Conservation (phyloP, 2,797 vertebrate species). For the Erethizon dorsatum region DNA sequence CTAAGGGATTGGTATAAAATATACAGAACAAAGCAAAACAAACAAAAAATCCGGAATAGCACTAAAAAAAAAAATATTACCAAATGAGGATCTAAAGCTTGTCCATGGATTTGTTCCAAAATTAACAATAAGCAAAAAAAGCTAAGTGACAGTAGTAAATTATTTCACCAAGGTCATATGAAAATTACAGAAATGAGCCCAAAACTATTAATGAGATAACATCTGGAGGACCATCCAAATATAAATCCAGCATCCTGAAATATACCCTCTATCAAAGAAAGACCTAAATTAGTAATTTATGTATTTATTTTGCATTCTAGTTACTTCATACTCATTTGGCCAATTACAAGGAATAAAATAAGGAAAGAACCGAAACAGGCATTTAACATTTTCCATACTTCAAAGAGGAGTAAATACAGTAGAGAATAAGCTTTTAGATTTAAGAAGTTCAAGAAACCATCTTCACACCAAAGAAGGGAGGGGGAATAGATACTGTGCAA, state of each 20-base stretch:
- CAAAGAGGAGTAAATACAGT: not conserved
- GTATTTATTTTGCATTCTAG: not conserved
- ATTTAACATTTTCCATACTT: constrained; percentile 49
- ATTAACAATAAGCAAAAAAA: constrained; percentile 7
- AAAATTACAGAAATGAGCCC: constrained; percentile 21
- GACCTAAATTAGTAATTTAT: constrained; percentile 1
- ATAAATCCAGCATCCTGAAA: not conserved
- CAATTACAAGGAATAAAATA: not conserved
- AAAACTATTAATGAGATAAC: not conserved
- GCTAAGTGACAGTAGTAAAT: not conserved
- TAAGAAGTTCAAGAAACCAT: constrained; percentile 51
- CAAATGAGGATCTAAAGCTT: not conserved
- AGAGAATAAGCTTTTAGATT: not conserved
- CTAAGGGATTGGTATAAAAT: constrained; percentile 27
- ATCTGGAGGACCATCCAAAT: constrained; percentile 48
- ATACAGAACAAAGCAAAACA: not conserved
- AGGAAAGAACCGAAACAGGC: not conserved
- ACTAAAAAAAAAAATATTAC: constrained; percentile 8
- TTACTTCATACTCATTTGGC: constrained; percentile 12
- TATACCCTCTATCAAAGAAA: not conserved
- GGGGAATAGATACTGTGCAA: not conserved
- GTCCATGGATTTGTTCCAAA: not conserved
- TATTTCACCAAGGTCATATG: not conserved
- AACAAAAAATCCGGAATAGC: not conserved
- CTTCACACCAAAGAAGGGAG: not conserved